Base-by-base conservation (phyloP, 1,140 invertebrate species). In the Hycleus phaleratus region DNA sequence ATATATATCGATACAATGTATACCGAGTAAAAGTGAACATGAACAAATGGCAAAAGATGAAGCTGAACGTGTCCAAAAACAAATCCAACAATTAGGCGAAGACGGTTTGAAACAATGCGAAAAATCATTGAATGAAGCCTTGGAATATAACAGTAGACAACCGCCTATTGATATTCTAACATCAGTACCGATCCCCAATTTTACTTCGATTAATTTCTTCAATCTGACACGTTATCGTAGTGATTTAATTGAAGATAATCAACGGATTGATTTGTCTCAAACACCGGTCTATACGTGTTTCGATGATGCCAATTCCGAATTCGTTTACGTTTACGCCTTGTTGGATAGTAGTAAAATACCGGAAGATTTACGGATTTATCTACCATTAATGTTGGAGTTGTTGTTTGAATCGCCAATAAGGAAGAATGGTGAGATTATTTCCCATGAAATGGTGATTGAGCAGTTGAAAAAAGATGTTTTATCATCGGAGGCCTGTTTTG, bases 231-330 rank as follows among this genome's bases (percentile, higher is more conserved):
- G 81, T 26, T 88, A 81, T 70, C 75, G 73, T 32, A 77, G 75
- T 42, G 77, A 78, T 44, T 74, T 68, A 11, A 26, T 48, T 2
- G 71, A 78, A n/a, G 73, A 80, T 54, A 81, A 82, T 69, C 72
- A 81, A 3, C 70, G 78, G 63, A 82, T 90, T 60, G 78, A 84
- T 68, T 72, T 88, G 7, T 71, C 74, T 7, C 74, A 84, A 44
- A 70, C 89, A n/a, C 87, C 88, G 18, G 76, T 91, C 49, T 86
- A 81, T 66, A 85, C 89, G 2, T 84, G 88, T 62, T 75, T 93
- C 45, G 87, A 93, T 78, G 82, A 90, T 67, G 75, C 91, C 8
- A 82, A 87, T 57, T 90, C 88, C 1, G 90, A 90, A 69, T 93
- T 94, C 77, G 82, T 93, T 60, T 87, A 91, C 75, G 90, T 93